phyloP scores from a whole-genome alignment of 2,113 vertebrate species.

The Montifringilla adamsi region DNA sequence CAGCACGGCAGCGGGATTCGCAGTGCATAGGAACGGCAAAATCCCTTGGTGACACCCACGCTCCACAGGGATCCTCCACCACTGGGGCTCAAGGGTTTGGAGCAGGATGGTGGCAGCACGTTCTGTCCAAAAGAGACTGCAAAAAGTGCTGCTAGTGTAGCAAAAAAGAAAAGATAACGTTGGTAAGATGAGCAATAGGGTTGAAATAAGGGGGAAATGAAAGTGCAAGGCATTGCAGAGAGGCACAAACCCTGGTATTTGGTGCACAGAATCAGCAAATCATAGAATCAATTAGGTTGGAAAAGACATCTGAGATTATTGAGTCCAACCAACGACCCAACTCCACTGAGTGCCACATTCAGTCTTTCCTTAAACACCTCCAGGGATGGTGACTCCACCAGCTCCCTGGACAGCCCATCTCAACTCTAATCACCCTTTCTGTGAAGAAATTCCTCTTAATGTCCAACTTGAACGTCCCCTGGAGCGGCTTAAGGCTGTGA shows the following conservation, averaged over 20 bases:
- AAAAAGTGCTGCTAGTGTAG: accelerated
- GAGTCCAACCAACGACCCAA: neutral
- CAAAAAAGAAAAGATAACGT: accelerated
- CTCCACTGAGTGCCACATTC: accelerated
- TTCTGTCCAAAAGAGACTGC: neutral
- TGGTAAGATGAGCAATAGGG: neutral
- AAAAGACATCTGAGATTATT: neutral
- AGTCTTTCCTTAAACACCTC: neutral
- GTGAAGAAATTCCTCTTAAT: neutral
- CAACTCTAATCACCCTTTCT: neutral
- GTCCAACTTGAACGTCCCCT: neutral
- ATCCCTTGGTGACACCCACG: neutral
- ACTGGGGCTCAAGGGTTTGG: accelerated
- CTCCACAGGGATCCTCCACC: neutral
- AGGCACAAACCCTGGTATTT: neutral
- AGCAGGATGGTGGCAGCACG: neutral
- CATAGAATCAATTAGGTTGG: accelerated
- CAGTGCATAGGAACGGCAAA: neutral
- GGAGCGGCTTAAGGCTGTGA: neutral
- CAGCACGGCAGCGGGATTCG: neutral
- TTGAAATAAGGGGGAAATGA: neutral
- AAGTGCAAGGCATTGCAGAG: neutral
- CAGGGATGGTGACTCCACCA: neutral
- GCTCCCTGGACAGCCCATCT: neutral
- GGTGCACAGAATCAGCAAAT: neutral